Evolutionary conservation across 2,113 vertebrate species (phyloP), one percentile per base, ranked within the genome.

Genomic region (Marmota flaviventris): DNA sequence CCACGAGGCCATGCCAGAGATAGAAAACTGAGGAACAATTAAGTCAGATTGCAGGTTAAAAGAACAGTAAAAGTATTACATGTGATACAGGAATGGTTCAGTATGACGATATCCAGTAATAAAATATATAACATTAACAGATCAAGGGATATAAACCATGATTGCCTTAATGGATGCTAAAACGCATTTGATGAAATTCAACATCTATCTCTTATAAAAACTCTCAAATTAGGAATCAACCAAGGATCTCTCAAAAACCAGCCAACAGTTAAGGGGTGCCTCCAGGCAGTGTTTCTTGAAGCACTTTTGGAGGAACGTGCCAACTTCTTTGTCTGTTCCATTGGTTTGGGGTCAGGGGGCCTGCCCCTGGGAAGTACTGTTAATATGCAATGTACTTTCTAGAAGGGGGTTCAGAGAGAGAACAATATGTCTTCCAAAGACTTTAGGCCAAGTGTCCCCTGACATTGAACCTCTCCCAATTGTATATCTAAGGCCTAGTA

Each of bases 301-400:
- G 63, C 3, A 4, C 1, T 2, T 32, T 24, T 8, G 34, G n/a
- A 79, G 34, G 5, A n/a, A 20, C 0, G 6, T 2, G 16, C 24
- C 39, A 65, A 84, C 58, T 34, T 75, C 37, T 58, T 20, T 0
- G 5, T 32, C 37, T n/a, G 37, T 53, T 22, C 70, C 16, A 5
- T 0, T 18, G 45, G 65, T 20, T 24, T 12, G 22, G 37, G 39
- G 45, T 65, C 79, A n/a, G 34, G 17, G 10, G 58, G 37, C n/a
- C 45, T 22, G 29, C 25, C 37, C 13, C 58, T 16, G 9, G 3
- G 29, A 24, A 56, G 42, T 34, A 39, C 2, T 18, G 65, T 42
- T 51, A 25, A 56, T 5, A 14, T 34, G 37, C 51, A 39, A 1
- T 22, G 8, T 2, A 37, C 45, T n/a, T 32, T 77, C 29, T 27